A percentile compares a stretch with the other conserved stretches of the same genome.
Conservation (phyloP, 2,113 vertebrate genomes). For the Heloderma charlesbogerti region DNA sequence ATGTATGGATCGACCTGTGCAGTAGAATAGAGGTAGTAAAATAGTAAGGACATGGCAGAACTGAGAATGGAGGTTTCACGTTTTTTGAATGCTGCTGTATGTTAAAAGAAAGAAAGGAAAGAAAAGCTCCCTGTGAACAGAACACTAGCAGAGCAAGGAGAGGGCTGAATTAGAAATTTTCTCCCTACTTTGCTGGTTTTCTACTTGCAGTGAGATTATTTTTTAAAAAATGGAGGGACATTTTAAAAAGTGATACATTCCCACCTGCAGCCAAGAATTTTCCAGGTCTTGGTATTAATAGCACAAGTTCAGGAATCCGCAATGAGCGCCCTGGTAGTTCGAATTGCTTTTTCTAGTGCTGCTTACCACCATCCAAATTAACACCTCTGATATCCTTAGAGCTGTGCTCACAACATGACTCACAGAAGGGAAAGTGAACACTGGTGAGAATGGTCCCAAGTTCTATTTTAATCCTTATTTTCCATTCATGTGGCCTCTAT, state of each 20-base stretch:
- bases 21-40: neutral
- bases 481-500: neutral
- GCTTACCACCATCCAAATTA: conserved; percentile 34
- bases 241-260: neutral
- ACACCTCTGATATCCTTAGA: conserved; percentile 9
- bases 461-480: conserved; percentile 3
- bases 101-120: neutral
- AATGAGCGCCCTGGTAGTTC: neutral
- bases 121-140: neutral
- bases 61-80: neutral
- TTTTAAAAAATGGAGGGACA: neutral
- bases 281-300: conserved; percentile 18
- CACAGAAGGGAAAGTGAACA: conserved; percentile 17
- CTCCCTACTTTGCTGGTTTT: neutral
- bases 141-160: neutral
- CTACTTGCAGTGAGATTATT: neutral
- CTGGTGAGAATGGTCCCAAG: conserved; percentile 11
- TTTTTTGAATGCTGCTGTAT: neutral
- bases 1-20: neutral
- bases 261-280: neutral
- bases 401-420: conserved; percentile 27
- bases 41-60: neutral
- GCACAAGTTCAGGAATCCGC: conserved; percentile 15
- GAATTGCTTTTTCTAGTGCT: neutral
- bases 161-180: neutral